These are phyloP conservation scores for Erythrocercus mccallii DNA, from an alignment of 2,113 vertebrate genomes.

Conservation along the genomic window DNA sequence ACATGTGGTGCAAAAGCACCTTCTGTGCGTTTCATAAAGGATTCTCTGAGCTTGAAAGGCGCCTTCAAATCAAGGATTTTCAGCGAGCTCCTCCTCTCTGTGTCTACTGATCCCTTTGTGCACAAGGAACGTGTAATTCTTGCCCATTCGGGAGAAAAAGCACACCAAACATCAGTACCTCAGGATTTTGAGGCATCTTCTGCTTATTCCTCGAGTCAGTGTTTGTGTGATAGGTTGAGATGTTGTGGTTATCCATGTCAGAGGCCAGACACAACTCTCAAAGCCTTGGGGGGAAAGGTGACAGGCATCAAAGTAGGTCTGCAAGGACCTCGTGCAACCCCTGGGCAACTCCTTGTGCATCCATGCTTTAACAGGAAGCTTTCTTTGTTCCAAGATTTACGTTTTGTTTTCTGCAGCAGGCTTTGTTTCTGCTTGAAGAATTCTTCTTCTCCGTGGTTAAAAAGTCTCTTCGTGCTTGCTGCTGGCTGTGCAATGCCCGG, in stretches of 20 bases:
- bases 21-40: background rate
- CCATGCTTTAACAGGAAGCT: slow-evolving; percentile 16
- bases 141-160: background rate
- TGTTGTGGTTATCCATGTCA: background rate
- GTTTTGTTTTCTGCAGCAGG: slow-evolving; percentile 28
- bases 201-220: background rate
- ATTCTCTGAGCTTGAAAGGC: background rate
- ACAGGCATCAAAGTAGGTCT: background rate
- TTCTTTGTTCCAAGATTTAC: slow-evolving; percentile 42
- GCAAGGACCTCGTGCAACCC: slow-evolving; percentile 9
- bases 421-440: slow-evolving; percentile 46
- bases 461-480: slow-evolving; percentile 23
- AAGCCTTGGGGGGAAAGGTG: background rate
- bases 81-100: background rate
- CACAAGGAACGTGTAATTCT: background rate
- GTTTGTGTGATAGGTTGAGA: background rate
- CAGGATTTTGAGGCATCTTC: background rate
- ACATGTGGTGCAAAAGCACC: background rate
- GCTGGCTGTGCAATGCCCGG: slow-evolving; percentile 33
- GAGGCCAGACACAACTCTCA: background rate
- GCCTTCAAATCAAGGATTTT: background rate
- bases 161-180: background rate
- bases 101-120: background rate
- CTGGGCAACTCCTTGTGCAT: slow-evolving; percentile 19
- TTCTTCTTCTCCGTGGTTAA: background rate